These are phyloP conservation scores for Charadrius vociferus DNA, from an alignment of 2,113 vertebrate genomes.

Conservation along the genomic window DNA sequence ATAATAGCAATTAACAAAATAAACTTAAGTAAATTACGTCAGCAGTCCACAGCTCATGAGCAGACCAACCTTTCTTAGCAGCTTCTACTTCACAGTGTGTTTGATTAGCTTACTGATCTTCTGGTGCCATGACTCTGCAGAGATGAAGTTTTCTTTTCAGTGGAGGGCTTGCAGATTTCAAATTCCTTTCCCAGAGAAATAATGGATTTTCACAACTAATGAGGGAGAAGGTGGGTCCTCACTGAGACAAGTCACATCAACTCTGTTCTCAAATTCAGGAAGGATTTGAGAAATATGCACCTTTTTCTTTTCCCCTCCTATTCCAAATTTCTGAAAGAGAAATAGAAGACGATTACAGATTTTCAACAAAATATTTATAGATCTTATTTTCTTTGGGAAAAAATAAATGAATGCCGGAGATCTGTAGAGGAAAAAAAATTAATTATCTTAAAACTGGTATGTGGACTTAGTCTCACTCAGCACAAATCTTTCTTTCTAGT, in stretches of 20 bases:
- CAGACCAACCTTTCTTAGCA: background rate
- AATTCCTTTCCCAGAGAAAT: background rate
- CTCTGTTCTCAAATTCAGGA: rapidly evolving
- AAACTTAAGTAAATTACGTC: background rate
- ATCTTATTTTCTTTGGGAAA: background rate
- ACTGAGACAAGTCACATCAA: background rate
- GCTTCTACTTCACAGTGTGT: background rate
- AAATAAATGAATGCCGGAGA: background rate
- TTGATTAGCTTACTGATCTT: background rate
- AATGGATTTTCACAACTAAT: background rate
- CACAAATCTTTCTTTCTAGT: background rate
- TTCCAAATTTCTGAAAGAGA: background rate
- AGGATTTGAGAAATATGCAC: background rate
- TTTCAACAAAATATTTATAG: background rate
- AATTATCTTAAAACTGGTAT: background rate
- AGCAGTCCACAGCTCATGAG: background rate
- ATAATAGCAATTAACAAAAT: background rate
- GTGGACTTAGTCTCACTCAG: background rate
- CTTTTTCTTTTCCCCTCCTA: background rate
- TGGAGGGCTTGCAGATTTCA: background rate
- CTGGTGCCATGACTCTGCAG: background rate
- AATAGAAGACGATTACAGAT: background rate
- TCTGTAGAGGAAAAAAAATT: background rate
- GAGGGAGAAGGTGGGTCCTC: background rate
- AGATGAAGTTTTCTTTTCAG: background rate